Conservation (phyloP, 2,113 vertebrate species). For the human (Homo sapiens) region GRCh38 chr1:86851501-86852000, state of each 20-base stretch:
- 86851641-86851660: background rate
- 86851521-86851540: too few relatives aligned
- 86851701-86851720: conserved; percentile 37
- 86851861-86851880: conserved; percentile 55
- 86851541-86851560: too few relatives aligned
- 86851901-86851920: conserved; percentile 44
- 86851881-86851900: conserved; percentile 33
- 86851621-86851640: conserved; percentile 9
- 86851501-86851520: too few relatives aligned
- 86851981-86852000: conserved; percentile 48
- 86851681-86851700: conserved; percentile 24
- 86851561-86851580: too few relatives aligned
- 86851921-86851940: conserved; percentile 40
- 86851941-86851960: conserved; percentile 19
- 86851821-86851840: conserved; percentile 6
- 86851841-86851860: conserved; percentile 30
- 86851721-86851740: background rate
- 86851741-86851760: conserved; percentile 24
- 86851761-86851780: conserved; percentile 18
- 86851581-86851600: background rate
- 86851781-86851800: conserved; percentile 50
- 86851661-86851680: conserved; percentile 41
- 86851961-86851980: conserved; percentile 46
- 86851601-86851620: conserved; percentile 6
- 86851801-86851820: conserved; percentile 52